Base-by-base conservation (phyloP, 2,113 vertebrate species). In the Athene noctua region DNA sequence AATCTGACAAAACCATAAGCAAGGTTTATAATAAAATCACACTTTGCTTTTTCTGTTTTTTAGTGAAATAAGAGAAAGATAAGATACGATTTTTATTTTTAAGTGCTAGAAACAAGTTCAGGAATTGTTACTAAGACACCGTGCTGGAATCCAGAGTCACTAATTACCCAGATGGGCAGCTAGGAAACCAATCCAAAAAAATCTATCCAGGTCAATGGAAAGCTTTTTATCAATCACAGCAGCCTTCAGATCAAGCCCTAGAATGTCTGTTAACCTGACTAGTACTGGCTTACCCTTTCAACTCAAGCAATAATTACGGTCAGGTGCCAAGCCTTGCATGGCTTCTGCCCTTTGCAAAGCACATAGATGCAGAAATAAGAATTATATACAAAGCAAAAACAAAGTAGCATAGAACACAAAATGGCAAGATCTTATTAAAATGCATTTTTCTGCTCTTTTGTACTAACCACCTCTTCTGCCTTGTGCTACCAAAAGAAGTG, bases 371-470 rank as follows among this genome's bases (percentile, higher is more conserved):
- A 32, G 42, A 80, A 55, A 20, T 36, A 38, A 55, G 54, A 58
- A 5, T 0, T 0, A 40, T 2, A 10, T 0, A 46, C 15, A 32
- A 12, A 0, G 14, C 47, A 63, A 59, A 62, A 36, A 3, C 15
- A 21, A 58, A 54, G 36, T 10, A 10, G 17, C 10, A 21, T 0
- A 32, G 36, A 66, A 68, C 25, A 91, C 2, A 51, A 51, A 32
- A 11, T 1, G 3, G 32, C 23, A 23, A 93, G 6, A 36, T 36
- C 34, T 75, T 12, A 44, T 54, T 38, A 42, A 49, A 67, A 57
- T 2, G 6, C 4, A 1, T 72, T 80, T 63, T 66, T n/a, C 55
- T 25, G 21, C 29, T 78, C 47, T 63, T 63, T 51, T 27, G 5
- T 3, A 57, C 27, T n/a, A 90, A 68, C 15, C 38, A 54, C 36